Conservation (phyloP, 2,797 vertebrate species). For the Lemur catta region DNA sequence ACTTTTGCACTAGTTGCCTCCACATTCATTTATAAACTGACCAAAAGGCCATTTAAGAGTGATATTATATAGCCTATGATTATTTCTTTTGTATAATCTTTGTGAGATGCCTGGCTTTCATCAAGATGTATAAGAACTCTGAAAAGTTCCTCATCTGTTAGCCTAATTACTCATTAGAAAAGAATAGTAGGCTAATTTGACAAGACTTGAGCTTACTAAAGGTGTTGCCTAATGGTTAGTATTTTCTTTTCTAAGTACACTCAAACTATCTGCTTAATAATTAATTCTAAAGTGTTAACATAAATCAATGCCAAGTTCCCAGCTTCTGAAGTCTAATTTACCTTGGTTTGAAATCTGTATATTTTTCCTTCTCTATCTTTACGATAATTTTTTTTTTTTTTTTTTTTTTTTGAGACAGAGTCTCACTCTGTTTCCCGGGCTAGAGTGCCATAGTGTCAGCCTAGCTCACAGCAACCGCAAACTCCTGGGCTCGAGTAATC, state of each 20-base stretch:
- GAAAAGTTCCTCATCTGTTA: not conserved
- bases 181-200: constrained; percentile 10
- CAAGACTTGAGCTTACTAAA: constrained; percentile 26
- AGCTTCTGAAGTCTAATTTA: constrained; percentile 23
- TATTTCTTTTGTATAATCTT: not conserved
- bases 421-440: too few species aligned
- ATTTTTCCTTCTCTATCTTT: not conserved
- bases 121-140: not conserved
- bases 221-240: not conserved
- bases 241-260: constrained; percentile 35
- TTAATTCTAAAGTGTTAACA: not conserved
- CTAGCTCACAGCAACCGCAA: too few species aligned
- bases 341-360: not conserved
- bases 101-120: not conserved
- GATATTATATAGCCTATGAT: not conserved
- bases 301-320: not conserved
- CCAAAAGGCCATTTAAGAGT: not conserved
- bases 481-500: too few species aligned
- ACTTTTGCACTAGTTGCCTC: not conserved
- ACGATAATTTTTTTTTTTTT: not conserved
- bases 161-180: not conserved
- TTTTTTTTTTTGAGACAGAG: too few species aligned
- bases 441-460: too few species aligned
- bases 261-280: constrained; percentile 28
- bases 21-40: not conserved